Conservation (phyloP, 1,140 invertebrate species). For the Trachymyrmex septentrionalis region DNA sequence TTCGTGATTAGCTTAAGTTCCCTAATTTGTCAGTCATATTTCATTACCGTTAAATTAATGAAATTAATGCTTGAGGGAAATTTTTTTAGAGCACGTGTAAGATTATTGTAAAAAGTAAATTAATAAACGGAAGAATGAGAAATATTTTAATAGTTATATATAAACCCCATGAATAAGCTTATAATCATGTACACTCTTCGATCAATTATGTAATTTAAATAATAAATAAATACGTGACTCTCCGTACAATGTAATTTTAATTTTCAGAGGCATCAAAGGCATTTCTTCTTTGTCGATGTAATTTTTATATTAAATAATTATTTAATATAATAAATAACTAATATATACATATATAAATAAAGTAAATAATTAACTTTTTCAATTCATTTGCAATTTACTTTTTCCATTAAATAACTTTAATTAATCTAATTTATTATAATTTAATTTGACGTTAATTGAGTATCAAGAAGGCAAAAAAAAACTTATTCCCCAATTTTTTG, state of each 20-base stretch:
- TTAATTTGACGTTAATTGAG: neutral
- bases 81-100: neutral
- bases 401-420: neutral
- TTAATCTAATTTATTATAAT: slow-evolving; percentile 14
- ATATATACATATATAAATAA: neutral
- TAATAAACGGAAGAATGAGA: neutral
- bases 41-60: slow-evolving; percentile 1
- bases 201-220: neutral
- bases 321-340: neutral
- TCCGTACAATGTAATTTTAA: neutral
- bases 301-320: neutral
- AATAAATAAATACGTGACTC: neutral
- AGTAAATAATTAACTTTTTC: slow-evolving; percentile 1
- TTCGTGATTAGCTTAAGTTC: neutral
- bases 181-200: neutral
- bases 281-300: neutral
- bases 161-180: neutral
- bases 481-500: neutral
- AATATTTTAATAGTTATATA: neutral
- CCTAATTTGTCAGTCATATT: slow-evolving; percentile 18
- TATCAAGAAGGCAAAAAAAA: neutral
- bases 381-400: neutral
- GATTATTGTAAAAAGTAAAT: slow-evolving; percentile 29
- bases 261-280: neutral
- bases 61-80: neutral